Evolutionary conservation across 1,140 invertebrate species (phyloP).

Genomic region (Chironomus tepperi): DNA sequence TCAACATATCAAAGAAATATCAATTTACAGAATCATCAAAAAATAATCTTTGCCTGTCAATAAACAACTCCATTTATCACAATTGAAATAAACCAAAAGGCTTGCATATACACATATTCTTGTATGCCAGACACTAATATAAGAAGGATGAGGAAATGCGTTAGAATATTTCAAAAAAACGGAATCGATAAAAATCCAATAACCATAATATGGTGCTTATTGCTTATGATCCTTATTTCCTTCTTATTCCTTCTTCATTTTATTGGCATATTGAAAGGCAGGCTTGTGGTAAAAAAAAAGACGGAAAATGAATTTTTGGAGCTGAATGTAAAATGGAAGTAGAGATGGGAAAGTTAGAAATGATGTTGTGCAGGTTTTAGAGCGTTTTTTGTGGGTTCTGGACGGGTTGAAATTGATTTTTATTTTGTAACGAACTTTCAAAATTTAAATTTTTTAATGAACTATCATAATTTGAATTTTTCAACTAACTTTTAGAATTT

Average conservation of each 20-base stretch:
- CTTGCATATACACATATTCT: not conserved
- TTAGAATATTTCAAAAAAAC: not conserved
- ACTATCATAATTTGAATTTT: not conserved
- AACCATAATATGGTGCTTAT: not conserved
- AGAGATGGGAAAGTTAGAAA: no score
- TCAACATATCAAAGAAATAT: no score
- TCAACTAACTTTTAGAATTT: not conserved
- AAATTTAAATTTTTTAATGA: not conserved
- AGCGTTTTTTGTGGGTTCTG: no score
- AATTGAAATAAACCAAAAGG: not conserved
- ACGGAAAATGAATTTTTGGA: no score
- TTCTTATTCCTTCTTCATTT: not conserved
- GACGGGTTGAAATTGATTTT: no score
- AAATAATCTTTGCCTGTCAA: not conserved
- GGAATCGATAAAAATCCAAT: slow-evolving; percentile 20
- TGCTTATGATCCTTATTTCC: not conserved
- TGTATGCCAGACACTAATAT: not conserved
- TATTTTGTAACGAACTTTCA: not conserved
- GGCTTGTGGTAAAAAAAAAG: no score
- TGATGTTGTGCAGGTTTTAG: no score
- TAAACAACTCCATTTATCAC: slow-evolving; percentile 21
- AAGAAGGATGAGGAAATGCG: not conserved
- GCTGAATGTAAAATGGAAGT: no score
- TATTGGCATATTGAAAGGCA: not conserved
- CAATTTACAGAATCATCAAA: no score